phyloP scores from a whole-genome alignment of 2,888 invertebrate genomes.

The Salpingus planirostris region DNA sequence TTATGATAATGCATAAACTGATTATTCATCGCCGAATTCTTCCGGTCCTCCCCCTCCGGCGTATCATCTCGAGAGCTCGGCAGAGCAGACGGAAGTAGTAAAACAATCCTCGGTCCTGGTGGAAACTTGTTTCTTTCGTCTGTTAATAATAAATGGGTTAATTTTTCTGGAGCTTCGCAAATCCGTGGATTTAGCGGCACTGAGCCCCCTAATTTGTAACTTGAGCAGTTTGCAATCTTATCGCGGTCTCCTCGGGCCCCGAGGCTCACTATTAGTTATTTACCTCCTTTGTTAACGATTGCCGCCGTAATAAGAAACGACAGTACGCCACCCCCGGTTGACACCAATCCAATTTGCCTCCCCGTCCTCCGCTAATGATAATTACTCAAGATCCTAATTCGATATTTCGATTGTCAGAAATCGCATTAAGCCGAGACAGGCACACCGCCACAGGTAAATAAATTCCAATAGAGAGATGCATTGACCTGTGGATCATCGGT shows the following conservation, averaged over 20 bases:
- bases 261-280: slow-evolving; percentile 27
- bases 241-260: slow-evolving; percentile 22
- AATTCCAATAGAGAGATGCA: too few relatives aligned
- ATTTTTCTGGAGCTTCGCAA: slow-evolving; percentile 40
- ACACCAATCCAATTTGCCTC: slow-evolving; percentile 28
- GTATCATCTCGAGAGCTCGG: slow-evolving; percentile 26
- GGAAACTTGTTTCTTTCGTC: slow-evolving; percentile 33
- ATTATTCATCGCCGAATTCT: slow-evolving; percentile 31
- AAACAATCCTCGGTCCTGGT: slow-evolving; percentile 33
- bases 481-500: too few relatives aligned
- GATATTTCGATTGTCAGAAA: slow-evolving; percentile 21
- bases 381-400: slow-evolving; percentile 25
- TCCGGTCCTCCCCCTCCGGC: slow-evolving; percentile 22
- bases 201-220: slow-evolving; percentile 39
- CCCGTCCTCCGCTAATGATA: slow-evolving; percentile 22
- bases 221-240: slow-evolving; percentile 34
- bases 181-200: slow-evolving; percentile 32
- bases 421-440: too few relatives aligned
- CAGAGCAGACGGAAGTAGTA: slow-evolving; percentile 25
- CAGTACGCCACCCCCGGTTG: slow-evolving; percentile 24
- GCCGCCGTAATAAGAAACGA: slow-evolving; percentile 24
- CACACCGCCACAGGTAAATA: too few relatives aligned
- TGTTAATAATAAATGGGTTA: slow-evolving; percentile 42
- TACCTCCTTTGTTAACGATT: slow-evolving; percentile 25
- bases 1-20: slow-evolving; percentile 31